Base-by-base conservation (phyloP, 2,113 vertebrate species). In the Lycocorax pyrrhopterus region DNA sequence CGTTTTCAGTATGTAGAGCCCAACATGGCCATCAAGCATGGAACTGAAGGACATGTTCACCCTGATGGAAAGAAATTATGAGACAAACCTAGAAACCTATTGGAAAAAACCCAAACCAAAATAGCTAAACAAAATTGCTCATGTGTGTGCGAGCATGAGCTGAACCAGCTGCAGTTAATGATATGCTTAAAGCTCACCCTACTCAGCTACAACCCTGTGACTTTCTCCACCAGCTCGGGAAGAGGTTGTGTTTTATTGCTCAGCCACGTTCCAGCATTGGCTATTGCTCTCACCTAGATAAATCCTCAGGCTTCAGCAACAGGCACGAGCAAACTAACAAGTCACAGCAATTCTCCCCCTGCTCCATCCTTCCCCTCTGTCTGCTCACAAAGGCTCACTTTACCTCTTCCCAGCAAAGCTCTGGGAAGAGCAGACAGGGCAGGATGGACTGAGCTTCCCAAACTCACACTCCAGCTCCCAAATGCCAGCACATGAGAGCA, bases 401-500 rank as follows among this genome's bases (percentile, higher is more conserved):
- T 13, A 41, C 33, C 59, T 80, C 63, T 73, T 59, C 76, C 56
- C 2, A 3, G 2, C 6, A 33, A 66, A 73, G 55, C 67, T 59
- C 37, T 0, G 20, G 62, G 21, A 83, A 68, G 37, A 37, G 44
- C 20, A 58, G 68, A 15, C 35, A 69, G 78, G 44, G 22, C 67
- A 82, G 46, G 39, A 52, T 55, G 53, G 14, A 62, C 52, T 1
- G 1, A 72, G 41, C 52, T 88, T 69, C 55, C 29, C 6, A 5
- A 46, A 14, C 7, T 60, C 44, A 9, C 44, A 8, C 10, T 71
- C 44, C 89, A 88, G 73, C 26, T 75, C 66, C 64, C 56, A 52
- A 62, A 32, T 0, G 0, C 19, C 53, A 59, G 73, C 39, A 46
- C n/a, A 47, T 0, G 0, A 72, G 7, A 84, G 71, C 72, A 86